Conservation (phyloP, 2,113 vertebrate species). For the Actinemys pallida region DNA sequence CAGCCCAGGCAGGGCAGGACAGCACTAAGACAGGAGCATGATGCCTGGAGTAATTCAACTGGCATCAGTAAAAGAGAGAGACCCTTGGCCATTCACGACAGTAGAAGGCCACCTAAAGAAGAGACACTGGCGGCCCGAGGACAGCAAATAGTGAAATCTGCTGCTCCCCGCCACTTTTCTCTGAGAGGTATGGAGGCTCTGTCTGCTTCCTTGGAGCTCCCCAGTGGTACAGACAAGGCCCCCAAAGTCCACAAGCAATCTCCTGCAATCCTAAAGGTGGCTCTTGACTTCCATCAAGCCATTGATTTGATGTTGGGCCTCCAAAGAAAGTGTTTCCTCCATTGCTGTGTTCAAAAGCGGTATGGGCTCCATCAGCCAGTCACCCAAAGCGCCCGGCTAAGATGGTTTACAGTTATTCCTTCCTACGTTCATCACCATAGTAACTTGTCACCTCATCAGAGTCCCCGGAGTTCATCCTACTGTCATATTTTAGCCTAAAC, state of each 20-base stretch:
- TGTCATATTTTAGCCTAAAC: rapidly evolving
- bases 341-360: too few relatives aligned
- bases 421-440: not conserved
- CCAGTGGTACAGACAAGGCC: too few relatives aligned
- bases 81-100: not conserved
- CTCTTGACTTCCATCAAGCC: too few relatives aligned
- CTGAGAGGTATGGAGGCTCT: not conserved
- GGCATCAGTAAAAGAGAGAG: not conserved
- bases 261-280: too few relatives aligned
- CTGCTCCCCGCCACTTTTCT: not conserved
- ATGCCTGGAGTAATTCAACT: not conserved
- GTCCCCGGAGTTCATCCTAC: not conserved
- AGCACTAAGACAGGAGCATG: not conserved
- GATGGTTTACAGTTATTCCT: not conserved
- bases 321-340: too few relatives aligned
- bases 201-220: not conserved
- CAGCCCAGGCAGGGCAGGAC: not conserved
- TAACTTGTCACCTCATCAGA: rapidly evolving
- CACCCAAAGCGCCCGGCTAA: not conserved
- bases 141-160: too few relatives aligned
- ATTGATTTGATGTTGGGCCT: too few relatives aligned
- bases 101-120: not conserved
- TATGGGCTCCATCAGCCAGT: rapidly evolving
- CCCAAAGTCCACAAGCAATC: too few relatives aligned
- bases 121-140: too few relatives aligned